These are phyloP conservation scores for Sorex fumeus DNA, from an alignment of 2,113 vertebrate species.

Conservation along the genomic window DNA sequence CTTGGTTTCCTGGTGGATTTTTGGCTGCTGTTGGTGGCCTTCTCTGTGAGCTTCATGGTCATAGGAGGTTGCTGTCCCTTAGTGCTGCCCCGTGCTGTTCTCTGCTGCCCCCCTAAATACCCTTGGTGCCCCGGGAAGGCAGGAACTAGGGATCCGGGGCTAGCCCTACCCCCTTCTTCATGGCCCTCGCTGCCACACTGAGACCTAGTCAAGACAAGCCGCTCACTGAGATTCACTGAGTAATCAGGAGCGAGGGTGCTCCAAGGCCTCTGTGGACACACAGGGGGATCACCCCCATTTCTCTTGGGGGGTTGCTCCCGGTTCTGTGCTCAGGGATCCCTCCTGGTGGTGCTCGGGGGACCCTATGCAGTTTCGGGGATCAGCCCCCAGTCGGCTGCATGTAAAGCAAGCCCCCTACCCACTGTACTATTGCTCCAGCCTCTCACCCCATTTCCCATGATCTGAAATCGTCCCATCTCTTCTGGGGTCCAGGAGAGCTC, in stretches of 20 bases:
- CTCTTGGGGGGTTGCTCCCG: neutral
- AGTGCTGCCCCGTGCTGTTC: neutral
- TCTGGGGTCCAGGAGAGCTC: slow-evolving; percentile 42
- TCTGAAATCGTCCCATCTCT: slow-evolving; percentile 26
- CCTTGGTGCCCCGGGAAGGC: neutral
- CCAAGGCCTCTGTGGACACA: too few relatives aligned
- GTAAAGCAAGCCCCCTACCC: too few relatives aligned
- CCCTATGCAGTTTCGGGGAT: too few relatives aligned
- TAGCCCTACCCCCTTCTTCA: neutral
- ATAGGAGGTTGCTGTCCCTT: neutral
- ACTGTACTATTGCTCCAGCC: too few relatives aligned
- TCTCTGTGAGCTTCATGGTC: neutral
- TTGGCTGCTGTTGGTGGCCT: neutral
- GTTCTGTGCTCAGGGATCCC: neutral
- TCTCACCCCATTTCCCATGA: neutral
- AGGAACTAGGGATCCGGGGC: neutral
- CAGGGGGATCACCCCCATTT: too few relatives aligned
- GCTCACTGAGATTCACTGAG: too few relatives aligned
- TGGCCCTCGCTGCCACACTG: neutral
- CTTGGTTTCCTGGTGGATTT: neutral
- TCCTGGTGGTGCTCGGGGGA: too few relatives aligned
- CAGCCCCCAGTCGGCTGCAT: too few relatives aligned
- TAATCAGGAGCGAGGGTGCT: too few relatives aligned
- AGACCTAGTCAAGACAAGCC: neutral
- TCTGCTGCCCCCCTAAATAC: neutral